Evolutionary conservation across 2,888 invertebrate genomes (phyloP).

Genomic region (Drosophila infuscata): DNA sequence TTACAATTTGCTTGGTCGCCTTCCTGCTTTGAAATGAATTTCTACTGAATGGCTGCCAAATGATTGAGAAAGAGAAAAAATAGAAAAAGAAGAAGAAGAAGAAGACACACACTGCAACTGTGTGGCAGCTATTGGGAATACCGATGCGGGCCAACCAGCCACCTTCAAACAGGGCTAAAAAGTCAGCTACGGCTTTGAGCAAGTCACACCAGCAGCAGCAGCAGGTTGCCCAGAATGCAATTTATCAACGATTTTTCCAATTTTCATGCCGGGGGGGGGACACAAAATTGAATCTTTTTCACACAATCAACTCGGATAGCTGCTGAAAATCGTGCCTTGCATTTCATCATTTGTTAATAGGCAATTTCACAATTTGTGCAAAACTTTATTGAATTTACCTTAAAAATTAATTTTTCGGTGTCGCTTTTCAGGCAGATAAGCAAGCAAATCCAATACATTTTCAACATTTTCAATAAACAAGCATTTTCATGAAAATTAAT

Average conservation of each 20-base stretch:
- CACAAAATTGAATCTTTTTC: slow-evolving; percentile 63
- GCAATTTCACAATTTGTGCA: slow-evolving; percentile 49
- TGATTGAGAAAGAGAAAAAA: slow-evolving; percentile 40
- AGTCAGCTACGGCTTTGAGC: slow-evolving; percentile 43
- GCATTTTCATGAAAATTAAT: neutral
- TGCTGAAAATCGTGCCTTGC: slow-evolving; percentile 39
- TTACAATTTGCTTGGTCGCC: slow-evolving; percentile 62
- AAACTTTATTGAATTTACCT: slow-evolving; percentile 11
- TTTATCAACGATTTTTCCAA: slow-evolving; percentile 77
- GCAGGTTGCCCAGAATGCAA: slow-evolving; percentile 61
- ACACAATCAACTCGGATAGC: slow-evolving; percentile 12
- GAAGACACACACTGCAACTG: neutral
- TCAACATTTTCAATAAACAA: neutral
- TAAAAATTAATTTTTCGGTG: neutral
- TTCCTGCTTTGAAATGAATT: slow-evolving; percentile 67
- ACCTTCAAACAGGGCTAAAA: slow-evolving; percentile 51
- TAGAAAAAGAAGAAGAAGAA: neutral
- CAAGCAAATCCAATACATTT: neutral
- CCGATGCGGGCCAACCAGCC: slow-evolving; percentile 50
- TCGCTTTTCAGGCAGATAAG: neutral
- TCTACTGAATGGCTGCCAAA: slow-evolving; percentile 62
- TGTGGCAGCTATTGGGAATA: neutral
- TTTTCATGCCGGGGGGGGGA: slow-evolving; percentile 52
- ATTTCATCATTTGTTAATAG: slow-evolving; percentile 63
- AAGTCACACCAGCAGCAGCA: slow-evolving; percentile 18